These are phyloP conservation scores for Montipora sp. DNA, from an alignment of 64 coral and sea anemone genomes.

Conservation along the genomic window DNA sequence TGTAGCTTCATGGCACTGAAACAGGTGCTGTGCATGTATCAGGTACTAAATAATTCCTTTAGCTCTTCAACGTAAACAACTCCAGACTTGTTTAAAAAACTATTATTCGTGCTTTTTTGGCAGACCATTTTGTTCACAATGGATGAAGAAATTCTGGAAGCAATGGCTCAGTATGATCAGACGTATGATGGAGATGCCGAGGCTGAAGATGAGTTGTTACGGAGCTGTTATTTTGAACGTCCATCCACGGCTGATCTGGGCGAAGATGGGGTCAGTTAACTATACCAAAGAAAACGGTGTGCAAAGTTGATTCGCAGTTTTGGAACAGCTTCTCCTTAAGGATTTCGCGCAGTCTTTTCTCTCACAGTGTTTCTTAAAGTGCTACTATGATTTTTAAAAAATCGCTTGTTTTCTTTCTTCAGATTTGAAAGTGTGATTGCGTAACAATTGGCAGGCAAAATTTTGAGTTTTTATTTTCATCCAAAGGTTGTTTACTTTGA, in stretches of 20 bases:
- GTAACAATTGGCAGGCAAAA: too few relatives aligned
- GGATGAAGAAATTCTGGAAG: slow-evolving; percentile 92
- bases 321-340: too few relatives aligned
- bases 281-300: background rate
- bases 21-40: background rate
- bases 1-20: background rate
- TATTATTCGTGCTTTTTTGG: background rate
- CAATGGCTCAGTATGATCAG: slow-evolving; percentile 95
- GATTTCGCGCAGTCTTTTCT: too few relatives aligned
- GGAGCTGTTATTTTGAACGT: slow-evolving; percentile 81
- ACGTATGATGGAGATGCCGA: slow-evolving; percentile 93
- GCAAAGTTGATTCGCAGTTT: too few relatives aligned
- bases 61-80: background rate
- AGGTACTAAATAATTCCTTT: background rate
- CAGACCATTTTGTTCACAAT: slow-evolving; percentile 98
- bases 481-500: too few relatives aligned
- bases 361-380: too few relatives aligned
- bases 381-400: too few relatives aligned
- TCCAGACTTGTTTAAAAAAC: background rate
- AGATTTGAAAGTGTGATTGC: too few relatives aligned
- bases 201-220: slow-evolving; percentile 82
- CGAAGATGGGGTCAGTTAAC: slow-evolving; percentile 27
- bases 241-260: slow-evolving; percentile 88
- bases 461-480: too few relatives aligned
- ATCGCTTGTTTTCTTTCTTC: too few relatives aligned